Evolutionary conservation across 2,113 vertebrate species (phyloP).

Genomic region (Tor tambroides): DNA sequence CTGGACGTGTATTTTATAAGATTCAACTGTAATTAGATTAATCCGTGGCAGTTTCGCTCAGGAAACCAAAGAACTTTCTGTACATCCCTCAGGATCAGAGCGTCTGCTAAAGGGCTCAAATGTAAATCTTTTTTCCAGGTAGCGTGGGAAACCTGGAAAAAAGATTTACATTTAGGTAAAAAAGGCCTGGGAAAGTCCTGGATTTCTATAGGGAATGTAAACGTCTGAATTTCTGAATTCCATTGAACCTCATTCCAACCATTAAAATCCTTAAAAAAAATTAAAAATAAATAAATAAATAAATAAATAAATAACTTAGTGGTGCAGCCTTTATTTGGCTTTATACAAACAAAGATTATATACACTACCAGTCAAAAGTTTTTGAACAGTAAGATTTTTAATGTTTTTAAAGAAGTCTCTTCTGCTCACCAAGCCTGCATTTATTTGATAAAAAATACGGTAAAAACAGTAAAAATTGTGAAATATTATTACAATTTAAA

Average conservation of each 20-base stretch:
- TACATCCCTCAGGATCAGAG: no score
- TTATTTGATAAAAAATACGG: no score
- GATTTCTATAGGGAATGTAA: not conserved
- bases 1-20: not conserved
- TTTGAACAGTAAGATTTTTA: no score
- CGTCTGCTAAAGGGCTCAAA: not conserved
- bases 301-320: not conserved
- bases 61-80: not conserved
- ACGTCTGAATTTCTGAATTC: not conserved
- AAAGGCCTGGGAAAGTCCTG: not conserved
- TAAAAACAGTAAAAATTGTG: no score
- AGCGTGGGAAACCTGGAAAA: not conserved
- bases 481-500: no score
- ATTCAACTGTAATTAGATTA: not conserved
- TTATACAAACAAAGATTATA: not conserved
- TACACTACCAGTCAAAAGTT: no score
- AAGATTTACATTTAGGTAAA: not conserved
- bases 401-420: no score
- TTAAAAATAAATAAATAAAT: no score
- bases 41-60: not conserved
- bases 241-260: not conserved
- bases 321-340: not conserved
- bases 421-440: no score
- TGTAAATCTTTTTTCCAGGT: not conserved
- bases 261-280: not conserved